Base-by-base conservation (phyloP, 2,888 invertebrate genomes). In the Chelonus formosanus region DNA sequence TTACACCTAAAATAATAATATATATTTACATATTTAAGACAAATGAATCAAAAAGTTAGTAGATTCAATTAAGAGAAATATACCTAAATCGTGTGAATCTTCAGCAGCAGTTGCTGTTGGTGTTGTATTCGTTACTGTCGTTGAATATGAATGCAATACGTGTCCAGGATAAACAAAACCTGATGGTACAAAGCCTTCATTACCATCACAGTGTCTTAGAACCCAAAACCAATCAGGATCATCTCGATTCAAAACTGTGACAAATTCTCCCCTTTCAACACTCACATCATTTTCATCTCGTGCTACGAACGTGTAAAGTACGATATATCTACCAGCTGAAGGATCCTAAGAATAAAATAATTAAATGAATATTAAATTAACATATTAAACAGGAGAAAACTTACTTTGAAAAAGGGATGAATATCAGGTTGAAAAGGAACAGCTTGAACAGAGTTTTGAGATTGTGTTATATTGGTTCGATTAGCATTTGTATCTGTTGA, bases 171-270 rank as follows among this genome's bases (percentile, higher is more conserved):
- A 97, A 0, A 97, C 95, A 79, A 96, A 97, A 34, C 95, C 95
- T 5, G 95, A 93, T 0, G 97, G 97, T 60, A 97, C 96, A 83
- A 97, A 97, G 0, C 97, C 97, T 84, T 97, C 97, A 76, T 95
- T 94, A 0, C 95, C 95, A 80, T 97, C 95, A 74, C 93, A 93
- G 69, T 84, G 83, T 73, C 96, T 88, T 47, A 95, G 91, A 61
- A 97, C 94, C 97, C 97, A 97, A 84, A 93, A 97, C 97, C 97
- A 97, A 84, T 97, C 96, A 0, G 95, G 93, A 85, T 97, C 97
- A 82, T 97, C 97, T 78, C 94, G 89, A 85, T 97, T 97, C 63
- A 97, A 85, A 8, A 97, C 95, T 66, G 96, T 96, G n/a, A 97
- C 96, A 85, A 97, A 94, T 82, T 97, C 97, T 0, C 97, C 97